Evolutionary conservation across 2,113 vertebrate genomes (phyloP).

Genomic region (Galeopterus variegatus): DNA sequence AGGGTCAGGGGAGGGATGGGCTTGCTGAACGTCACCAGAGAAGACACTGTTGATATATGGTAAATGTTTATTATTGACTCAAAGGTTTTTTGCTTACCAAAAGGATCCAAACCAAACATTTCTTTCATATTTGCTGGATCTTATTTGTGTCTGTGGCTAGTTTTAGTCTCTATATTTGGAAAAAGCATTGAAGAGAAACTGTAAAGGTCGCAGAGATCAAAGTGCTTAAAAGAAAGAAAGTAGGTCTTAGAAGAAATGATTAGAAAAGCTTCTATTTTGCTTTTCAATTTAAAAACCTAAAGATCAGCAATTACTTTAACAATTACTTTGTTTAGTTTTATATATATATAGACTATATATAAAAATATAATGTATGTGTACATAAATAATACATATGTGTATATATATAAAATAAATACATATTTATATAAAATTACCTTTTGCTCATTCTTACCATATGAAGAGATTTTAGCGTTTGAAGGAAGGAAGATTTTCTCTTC

Average conservation of each 20-base stretch:
- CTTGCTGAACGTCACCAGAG: neutral
- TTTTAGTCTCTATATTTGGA: neutral
- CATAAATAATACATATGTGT: rapidly evolving
- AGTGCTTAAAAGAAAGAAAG: neutral
- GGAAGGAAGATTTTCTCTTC: neutral
- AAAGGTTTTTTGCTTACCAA: rapidly evolving
- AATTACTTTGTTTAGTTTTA: neutral
- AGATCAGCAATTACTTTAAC: neutral
- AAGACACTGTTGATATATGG: rapidly evolving
- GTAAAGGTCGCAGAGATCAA: neutral
- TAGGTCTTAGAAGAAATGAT: neutral
- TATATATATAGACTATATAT: neutral
- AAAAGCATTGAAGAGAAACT: neutral
- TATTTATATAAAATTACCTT: neutral
- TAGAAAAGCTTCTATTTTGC: neutral
- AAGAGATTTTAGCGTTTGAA: neutral
- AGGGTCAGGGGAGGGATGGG: neutral
- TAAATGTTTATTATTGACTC: rapidly evolving
- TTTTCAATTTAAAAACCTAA: neutral
- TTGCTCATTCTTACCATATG: neutral
- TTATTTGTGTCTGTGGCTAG: rapidly evolving
- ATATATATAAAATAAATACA: neutral
- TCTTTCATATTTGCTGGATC: neutral
- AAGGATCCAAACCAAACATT: neutral
- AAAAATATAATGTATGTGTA: neutral